These are phyloP conservation scores for Heptranchias perlo DNA, from an alignment of 2,113 vertebrate species.

Conservation along the genomic window DNA sequence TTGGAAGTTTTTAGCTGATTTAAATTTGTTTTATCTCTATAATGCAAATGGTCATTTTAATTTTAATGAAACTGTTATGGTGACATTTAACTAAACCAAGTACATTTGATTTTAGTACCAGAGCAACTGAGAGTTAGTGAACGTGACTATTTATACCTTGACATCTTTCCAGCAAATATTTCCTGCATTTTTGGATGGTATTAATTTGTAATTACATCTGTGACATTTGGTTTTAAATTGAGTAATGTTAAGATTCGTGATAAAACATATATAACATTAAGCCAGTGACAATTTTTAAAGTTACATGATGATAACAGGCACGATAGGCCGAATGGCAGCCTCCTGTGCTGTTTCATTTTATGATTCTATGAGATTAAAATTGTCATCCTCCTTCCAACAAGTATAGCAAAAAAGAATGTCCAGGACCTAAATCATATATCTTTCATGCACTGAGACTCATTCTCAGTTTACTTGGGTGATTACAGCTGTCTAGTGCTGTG, in stretches of 20 bases:
- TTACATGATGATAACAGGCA: no score
- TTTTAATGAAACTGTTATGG: not conserved
- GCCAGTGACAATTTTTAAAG: not conserved
- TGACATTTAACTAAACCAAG: not conserved
- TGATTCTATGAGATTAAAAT: not conserved
- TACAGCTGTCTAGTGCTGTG: not conserved
- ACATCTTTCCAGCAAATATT: not conserved
- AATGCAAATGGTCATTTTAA: not conserved
- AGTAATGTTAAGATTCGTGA: not conserved
- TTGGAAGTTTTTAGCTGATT: not conserved
- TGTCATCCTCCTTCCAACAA: not conserved
- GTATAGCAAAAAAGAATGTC: not conserved
- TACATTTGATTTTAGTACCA: not conserved
- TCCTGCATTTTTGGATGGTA: not conserved
- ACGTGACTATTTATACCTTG: no score
- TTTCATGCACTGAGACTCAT: no score
- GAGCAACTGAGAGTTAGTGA: not conserved
- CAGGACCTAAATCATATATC: not conserved
- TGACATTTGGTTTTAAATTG: not conserved
- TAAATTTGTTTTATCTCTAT: not conserved
- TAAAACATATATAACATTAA: not conserved
- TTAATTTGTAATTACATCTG: not conserved
- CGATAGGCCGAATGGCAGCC: no score
- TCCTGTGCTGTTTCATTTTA: no score
- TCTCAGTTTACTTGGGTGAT: not conserved